Conservation (phyloP, 53 echinoderm and acorn worm species). For the Mesocentrotus franciscanus region DNA sequence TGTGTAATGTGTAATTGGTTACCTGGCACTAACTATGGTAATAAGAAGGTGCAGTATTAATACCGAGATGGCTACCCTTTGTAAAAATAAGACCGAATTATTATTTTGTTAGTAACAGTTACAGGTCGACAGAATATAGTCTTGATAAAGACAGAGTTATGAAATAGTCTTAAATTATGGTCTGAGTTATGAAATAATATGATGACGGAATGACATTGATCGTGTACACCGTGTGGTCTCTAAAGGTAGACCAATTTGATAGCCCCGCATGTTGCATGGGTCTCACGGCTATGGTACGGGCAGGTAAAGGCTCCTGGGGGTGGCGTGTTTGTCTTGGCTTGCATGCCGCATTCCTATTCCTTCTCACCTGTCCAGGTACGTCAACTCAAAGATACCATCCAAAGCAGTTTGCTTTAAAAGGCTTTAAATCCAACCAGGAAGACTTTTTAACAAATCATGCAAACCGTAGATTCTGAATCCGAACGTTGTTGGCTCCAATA, state of each 20-base stretch:
- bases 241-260: conserved; percentile 4
- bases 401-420: not conserved
- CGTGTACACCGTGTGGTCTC: not conserved
- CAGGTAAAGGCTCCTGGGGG: not conserved
- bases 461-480: too few relatives aligned
- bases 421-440: not conserved
- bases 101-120: too few relatives aligned
- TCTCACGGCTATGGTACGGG: not conserved
- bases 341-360: conserved; percentile 18
- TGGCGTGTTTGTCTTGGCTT: conserved; percentile 32
- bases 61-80: too few relatives aligned
- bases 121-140: not conserved
- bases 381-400: not conserved
- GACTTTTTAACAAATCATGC: not conserved
- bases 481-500: not conserved
- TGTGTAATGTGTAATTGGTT: too few relatives aligned
- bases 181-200: not conserved
- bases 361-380: conserved; percentile 35
- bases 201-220: not conserved
- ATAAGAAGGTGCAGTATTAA: too few relatives aligned
- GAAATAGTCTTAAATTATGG: too few relatives aligned
- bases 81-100: too few relatives aligned
- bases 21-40: too few relatives aligned
- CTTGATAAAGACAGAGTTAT: not conserved
- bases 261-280: not conserved